phyloP scores from a whole-genome alignment of 1,140 invertebrate genomes.

The Calephelis nemesis region DNA sequence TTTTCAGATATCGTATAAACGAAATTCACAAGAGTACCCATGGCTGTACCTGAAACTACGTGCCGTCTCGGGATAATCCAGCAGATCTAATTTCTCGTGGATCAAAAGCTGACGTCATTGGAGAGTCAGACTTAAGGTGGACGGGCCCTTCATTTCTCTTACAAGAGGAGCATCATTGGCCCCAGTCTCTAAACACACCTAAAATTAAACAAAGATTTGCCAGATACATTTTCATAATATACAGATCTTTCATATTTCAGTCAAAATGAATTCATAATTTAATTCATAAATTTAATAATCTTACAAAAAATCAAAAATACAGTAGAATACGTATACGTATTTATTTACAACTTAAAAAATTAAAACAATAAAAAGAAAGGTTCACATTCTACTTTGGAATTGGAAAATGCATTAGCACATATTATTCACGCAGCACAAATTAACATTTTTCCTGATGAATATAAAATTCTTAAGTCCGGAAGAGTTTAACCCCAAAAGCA shows the following conservation, averaged over 20 bases:
- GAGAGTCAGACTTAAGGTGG: too few relatives aligned
- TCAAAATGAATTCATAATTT: conserved; percentile 16
- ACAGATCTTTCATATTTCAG: conserved; percentile 5
- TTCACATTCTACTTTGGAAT: conserved; percentile 1
- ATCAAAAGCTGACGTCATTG: too few relatives aligned
- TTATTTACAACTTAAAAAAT: conserved; percentile 29
- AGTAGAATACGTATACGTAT: conserved; percentile 28
- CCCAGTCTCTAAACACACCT: too few relatives aligned
- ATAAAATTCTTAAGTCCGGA: conserved; percentile 19
- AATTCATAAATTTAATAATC: conserved; percentile 23
- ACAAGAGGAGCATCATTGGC: too few relatives aligned
- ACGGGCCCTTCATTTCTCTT: too few relatives aligned
- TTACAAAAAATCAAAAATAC: conserved; percentile 24
- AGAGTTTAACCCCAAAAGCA: conserved; percentile 4
- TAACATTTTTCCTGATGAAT: conserved; percentile 30
- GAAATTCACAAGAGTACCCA: too few relatives aligned
- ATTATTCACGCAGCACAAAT: conserved; percentile 23
- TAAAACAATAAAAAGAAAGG: conserved; percentile 17
- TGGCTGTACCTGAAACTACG: too few relatives aligned
- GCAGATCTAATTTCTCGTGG: too few relatives aligned
- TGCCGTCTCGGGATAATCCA: too few relatives aligned
- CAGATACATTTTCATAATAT: conserved; percentile 12
- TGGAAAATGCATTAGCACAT: too few relatives aligned
- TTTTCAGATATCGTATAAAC: too few relatives aligned
- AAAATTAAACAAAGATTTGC: too few relatives aligned